Conservation (phyloP, 2,888 invertebrate species). For the Eupithecia inturbata region DNA sequence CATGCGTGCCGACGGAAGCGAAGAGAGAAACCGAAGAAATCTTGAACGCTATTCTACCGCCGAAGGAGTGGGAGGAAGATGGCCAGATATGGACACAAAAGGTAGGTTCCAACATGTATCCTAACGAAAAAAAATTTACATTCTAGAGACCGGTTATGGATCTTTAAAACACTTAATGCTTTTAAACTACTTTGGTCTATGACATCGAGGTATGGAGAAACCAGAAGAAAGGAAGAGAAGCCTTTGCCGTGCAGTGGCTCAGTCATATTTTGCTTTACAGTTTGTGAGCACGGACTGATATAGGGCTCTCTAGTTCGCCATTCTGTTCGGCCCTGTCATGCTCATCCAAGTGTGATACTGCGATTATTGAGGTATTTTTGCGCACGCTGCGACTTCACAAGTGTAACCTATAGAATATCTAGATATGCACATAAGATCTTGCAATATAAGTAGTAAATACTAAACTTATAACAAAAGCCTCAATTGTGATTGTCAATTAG, state of each 20-base stretch:
- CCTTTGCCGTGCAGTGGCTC: neutral
- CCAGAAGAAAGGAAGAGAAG: neutral
- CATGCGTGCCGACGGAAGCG: slow-evolving; percentile 85
- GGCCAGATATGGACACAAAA: slow-evolving; percentile 96
- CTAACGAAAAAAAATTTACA: neutral
- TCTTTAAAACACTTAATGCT: neutral
- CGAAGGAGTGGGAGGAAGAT: slow-evolving; percentile 97
- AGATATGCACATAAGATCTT: no score
- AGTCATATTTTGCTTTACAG: neutral
- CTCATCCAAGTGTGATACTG: neutral
- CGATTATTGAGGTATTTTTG: neutral
- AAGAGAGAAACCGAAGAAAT: slow-evolving; percentile 95
- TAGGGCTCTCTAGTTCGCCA: neutral
- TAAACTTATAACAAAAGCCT: no score
- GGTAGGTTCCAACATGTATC: slow-evolving; percentile 63
- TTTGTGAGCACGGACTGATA: neutral
- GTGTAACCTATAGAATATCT: no score
- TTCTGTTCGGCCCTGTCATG: neutral
- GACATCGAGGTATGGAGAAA: neutral
- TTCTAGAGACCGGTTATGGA: no score
- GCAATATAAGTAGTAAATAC: no score
- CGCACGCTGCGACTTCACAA: no score
- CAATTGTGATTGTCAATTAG: neutral
- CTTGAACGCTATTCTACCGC: slow-evolving; percentile 95
- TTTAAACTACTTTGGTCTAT: neutral